Base-by-base conservation (phyloP, 2,797 vertebrate species). In the Varecia variegata region DNA sequence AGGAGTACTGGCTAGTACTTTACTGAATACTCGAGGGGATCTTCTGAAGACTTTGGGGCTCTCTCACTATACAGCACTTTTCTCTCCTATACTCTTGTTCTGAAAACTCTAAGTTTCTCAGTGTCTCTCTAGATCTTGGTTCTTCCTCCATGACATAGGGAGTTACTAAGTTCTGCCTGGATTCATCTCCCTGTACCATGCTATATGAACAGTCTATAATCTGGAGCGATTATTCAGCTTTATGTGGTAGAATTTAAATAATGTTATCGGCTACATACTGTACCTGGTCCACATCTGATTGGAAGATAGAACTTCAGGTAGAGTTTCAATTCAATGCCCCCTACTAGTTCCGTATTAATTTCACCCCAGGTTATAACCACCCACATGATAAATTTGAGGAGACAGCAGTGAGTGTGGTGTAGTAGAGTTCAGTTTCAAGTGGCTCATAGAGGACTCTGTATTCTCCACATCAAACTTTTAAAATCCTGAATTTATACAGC, bases 391-490 rank as follows among this genome's bases (percentile, higher is more conserved):
- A 83, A 54, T 56, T 14, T 90, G 65, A 54, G 6, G 52, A 38
- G 21, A 45, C 5, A 58, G 3, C 8, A 67, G 5, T 27, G 10
- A 47, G 1, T 3, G 1, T 1, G 4, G 1, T 2, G 2, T 40
- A 65, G 11, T 5, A 7, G 3, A 45, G 30, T 32, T 73, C 8
- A 14, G 30, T 18, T 62, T 47, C 38, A 83, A 38, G 20, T 35
- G 62, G n/a, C 40, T 35, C 43, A 65, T 1, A 50, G 11, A 35
- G 25, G 70, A 13, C 23, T 45, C 15, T 54, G 30, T 8, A 52
- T 54, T 89, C 23, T 83, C 43, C 21, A 35, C 8, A 40, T 54
- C 52, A 73, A 95, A 83, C 1, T 35, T 67, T 43, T 45, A 50
- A 80, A 38, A 54, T 2, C 14, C 15, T 74, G 62, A 80, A 81